Conservation (phyloP, 1,140 invertebrate species). For the Antheraea pernyi region DNA sequence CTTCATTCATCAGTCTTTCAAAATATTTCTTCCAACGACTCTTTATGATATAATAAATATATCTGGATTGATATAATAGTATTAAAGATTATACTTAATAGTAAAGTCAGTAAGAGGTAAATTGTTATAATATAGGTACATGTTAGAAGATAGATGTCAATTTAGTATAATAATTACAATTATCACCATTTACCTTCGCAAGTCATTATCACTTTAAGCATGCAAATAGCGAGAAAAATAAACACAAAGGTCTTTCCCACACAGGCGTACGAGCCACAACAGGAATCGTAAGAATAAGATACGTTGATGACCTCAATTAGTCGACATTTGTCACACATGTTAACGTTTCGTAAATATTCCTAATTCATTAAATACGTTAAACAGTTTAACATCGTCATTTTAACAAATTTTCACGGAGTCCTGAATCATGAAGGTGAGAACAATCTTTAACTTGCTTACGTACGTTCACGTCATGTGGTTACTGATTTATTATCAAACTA, state of each 20-base stretch:
- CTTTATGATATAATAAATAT: too few relatives aligned
- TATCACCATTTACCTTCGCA: conserved; percentile 1
- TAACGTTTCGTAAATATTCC: neutral
- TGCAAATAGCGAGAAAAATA: neutral
- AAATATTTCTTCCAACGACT: too few relatives aligned
- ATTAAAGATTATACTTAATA: neutral
- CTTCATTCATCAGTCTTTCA: too few relatives aligned
- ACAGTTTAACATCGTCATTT: neutral
- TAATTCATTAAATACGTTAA: neutral
- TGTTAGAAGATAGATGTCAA: neutral
- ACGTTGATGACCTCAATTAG: neutral
- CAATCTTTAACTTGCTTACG: neutral
- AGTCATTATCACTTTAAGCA: neutral
- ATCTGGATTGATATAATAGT: too few relatives aligned
- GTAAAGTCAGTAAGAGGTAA: neutral
- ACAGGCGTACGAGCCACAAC: neutral
- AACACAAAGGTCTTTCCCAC: neutral
- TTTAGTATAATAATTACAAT: conserved; percentile 4
- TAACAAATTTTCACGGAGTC: neutral
- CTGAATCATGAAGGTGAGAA: conserved; percentile 4
- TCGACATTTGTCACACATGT: neutral
- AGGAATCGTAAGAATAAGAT: neutral
- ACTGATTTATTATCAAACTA: too few relatives aligned
- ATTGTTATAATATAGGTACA: neutral
- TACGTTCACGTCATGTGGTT: neutral